phyloP scores from a whole-genome alignment of 2,113 vertebrate genomes.

The Castor canadensis region DNA sequence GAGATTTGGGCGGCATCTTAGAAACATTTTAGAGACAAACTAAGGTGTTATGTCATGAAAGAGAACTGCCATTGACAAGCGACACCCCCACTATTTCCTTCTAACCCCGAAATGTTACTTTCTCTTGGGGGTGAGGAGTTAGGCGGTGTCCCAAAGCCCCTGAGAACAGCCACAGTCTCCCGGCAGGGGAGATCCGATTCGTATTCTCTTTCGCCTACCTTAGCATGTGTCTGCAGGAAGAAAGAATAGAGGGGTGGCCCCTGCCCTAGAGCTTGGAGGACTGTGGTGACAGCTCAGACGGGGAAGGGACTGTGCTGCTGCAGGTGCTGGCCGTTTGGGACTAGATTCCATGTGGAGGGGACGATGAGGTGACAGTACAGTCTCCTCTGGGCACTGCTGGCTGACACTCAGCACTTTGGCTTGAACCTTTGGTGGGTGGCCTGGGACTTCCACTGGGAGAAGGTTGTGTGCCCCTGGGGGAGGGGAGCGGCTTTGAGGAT shows the following conservation, averaged over 20 bases:
- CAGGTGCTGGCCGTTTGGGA: background rate
- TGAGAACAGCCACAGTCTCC: background rate
- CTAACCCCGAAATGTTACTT: background rate
- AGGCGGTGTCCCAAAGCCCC: background rate
- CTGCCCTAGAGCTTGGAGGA: background rate
- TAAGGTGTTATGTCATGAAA: background rate
- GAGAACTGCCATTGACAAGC: background rate
- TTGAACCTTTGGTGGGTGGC: accelerated
- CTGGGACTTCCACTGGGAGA: background rate
- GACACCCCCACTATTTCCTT: background rate
- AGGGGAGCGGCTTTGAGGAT: background rate
- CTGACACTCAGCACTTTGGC: too few species aligned
- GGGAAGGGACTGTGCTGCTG: background rate
- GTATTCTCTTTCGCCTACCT: too few species aligned
- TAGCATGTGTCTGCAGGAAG: background rate
- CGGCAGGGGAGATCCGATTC: too few species aligned
- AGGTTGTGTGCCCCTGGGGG: background rate
- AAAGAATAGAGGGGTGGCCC: background rate
- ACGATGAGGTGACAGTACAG: background rate
- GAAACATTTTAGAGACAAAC: background rate
- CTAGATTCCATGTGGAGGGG: background rate
- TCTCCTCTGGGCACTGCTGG: background rate
- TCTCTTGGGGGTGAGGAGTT: background rate
- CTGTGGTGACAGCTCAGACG: background rate
- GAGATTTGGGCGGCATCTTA: background rate